Base-by-base conservation (phyloP, 2,888 invertebrate species). In the Hydriomena furcata region DNA sequence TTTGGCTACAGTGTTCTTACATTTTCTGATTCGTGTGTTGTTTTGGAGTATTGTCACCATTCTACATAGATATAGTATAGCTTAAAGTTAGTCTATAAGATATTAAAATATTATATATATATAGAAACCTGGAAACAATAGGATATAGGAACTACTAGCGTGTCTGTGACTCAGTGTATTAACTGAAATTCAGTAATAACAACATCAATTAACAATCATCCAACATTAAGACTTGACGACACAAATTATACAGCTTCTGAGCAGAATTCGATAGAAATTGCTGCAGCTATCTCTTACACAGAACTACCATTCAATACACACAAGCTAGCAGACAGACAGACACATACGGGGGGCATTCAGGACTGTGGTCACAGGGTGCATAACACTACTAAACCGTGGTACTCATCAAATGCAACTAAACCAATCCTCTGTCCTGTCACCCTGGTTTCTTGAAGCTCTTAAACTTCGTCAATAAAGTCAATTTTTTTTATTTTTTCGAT, bases 361-460 rank as follows among this genome's bases (percentile, higher is more conserved):
- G 65, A 60, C 55, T 55, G 65, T 63, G 58, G 58, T 59, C 60
- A 62, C 54, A 63, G 68, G 71, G 78, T 80, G 80, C 78, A 75
- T 60, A 65, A 76, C 75, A 82, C 75, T 68, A 63, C 58, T 52
- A 51, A 54, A 38, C 42, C 63, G 66, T 74, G 66, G 72, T 78
- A 81, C 73, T 79, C 75, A 79, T 76, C 51, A 57, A 69, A 60
- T 63, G 76, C 79, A 82, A 81, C 82, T 82, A 76, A 76, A 78
- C 60, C 75, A 76, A 76, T 70, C 61, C 57, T 73, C 78, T 78
- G 77, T 76, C 66, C 63, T 63, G 66, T 63, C 66, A 75, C 76
- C 78, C 77, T 79, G 74, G 74, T 69, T 68, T 73, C 68, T 52
- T 20, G 17, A 43, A 42, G 24, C 31, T 31, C 20, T 4, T 17